phyloP scores from a whole-genome alignment of 2,797 vertebrate species.

The Mus spretus region DNA sequence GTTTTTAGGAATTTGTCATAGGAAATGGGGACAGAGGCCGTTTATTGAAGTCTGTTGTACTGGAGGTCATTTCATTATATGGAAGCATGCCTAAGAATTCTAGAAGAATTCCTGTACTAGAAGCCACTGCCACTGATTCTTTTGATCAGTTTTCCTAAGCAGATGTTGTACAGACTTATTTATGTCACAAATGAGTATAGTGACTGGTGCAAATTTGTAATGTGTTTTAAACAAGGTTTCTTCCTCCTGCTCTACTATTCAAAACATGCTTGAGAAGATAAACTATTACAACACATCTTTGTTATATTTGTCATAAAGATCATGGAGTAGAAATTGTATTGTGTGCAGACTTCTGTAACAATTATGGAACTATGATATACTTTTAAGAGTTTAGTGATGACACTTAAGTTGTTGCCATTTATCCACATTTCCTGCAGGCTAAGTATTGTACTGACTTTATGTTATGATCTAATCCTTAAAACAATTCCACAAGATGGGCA shows the following conservation, averaged over 20 bases:
- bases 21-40: background rate
- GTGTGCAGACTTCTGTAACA: background rate
- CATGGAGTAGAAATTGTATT: conserved; percentile 26
- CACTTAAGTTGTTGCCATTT: conserved; percentile 47
- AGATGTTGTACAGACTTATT: background rate
- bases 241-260: background rate
- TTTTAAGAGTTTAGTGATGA: conserved; percentile 44
- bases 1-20: background rate
- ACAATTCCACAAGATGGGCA: background rate
- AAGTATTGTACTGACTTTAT: background rate
- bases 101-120: background rate
- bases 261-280: background rate
- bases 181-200: background rate
- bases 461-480: conserved; percentile 54
- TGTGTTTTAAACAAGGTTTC: background rate
- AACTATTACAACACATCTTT: background rate
- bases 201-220: background rate
- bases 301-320: conserved; percentile 9
- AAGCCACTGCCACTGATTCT: background rate
- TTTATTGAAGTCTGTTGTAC: background rate
- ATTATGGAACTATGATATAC: conserved; percentile 3
- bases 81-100: background rate
- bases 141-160: background rate
- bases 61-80: background rate
- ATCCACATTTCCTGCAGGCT: background rate